A percentile compares a stretch with the other conserved stretches of the same genome.
Evolutionary conservation across 2,888 invertebrate species (phyloP).

Genomic region (Epirrita christyi): DNA sequence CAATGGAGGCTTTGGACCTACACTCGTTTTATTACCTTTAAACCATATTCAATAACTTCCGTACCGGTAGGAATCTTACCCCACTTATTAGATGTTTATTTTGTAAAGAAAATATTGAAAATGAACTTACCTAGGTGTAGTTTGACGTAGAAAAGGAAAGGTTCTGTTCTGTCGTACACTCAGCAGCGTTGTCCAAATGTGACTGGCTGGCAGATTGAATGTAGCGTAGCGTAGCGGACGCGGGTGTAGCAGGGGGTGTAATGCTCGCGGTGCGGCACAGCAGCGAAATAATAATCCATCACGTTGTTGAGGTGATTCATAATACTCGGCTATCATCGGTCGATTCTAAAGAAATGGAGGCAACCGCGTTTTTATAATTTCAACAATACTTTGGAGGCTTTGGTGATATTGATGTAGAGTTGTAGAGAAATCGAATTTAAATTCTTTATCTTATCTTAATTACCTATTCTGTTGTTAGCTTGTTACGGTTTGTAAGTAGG

Average conservation of each 20-base stretch:
- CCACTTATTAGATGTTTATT: background rate
- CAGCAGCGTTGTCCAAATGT: slow-evolving; percentile 61
- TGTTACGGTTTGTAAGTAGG: no score
- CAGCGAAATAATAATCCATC: slow-evolving; percentile 48
- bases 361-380: no score
- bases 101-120: slow-evolving; percentile 33
- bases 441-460: no score
- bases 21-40: background rate
- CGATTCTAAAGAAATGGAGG: slow-evolving; percentile 39
- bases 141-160: slow-evolving; percentile 52
- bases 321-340: slow-evolving; percentile 33
- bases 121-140: slow-evolving; percentile 63
- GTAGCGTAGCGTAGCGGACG: slow-evolving; percentile 33
- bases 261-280: slow-evolving; percentile 47
- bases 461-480: no score
- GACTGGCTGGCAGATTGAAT: slow-evolving; percentile 52
- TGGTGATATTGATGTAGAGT: no score
- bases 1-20: slow-evolving; percentile 41
- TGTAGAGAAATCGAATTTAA: no score
- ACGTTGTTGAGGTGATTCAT: slow-evolving; percentile 57
- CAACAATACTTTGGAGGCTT: no score
- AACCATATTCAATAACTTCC: background rate
- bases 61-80: background rate
- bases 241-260: slow-evolving; percentile 52
- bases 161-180: slow-evolving; percentile 56